Base-by-base conservation (phyloP, 2,888 invertebrate species). In the Lepidochrysops patricia region DNA sequence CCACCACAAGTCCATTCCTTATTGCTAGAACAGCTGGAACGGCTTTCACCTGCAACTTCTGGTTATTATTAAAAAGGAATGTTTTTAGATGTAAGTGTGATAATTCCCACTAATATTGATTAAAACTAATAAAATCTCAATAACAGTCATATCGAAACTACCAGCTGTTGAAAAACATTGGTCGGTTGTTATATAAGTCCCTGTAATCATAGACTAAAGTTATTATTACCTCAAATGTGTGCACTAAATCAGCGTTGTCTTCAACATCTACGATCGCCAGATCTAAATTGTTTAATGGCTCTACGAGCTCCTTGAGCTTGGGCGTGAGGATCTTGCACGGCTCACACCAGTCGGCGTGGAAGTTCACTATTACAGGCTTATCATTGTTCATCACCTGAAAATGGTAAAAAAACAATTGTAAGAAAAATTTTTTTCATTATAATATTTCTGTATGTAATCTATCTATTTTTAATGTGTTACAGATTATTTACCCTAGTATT, bases 331-430 rank as follows among this genome's bases (percentile, higher is more conserved):
- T 94, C 81, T 95, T 95, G 79, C 96, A 96, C 0, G 96, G 96
- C 79, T 96, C 96, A 74, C 96, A 96, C 96, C 96, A 96, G 68
- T 96, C 96, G 0, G 96, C 96, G 73, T 96, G 96, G 75, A 96
- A 96, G 77, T 96, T 96, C 0, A 96, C 96, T 77, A 96, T 95
- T n/a, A 96, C 96, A 29, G 96, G 95, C 71, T 93, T 93, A 35
- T 92, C 91, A 68, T 94, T 95, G 77, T 96, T 95, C 92, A 96
- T 94, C 57, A 96, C 93, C 91, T 91, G 73, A 7, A 64, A 66
- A 60, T 4, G 32, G 26, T 6, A n/a, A n/a, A n/a, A n/a, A n/a
- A n/a, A n/a, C n/a, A n/a, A n/a, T n/a, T n/a, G n/a, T n/a, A n/a
- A n/a, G n/a, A n/a, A n/a, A n/a, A n/a, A n/a, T n/a, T n/a, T n/a